Percentiles rank a stretch among this genome's conserved stretches.
Conservation (phyloP, 2,113 vertebrate species). For the Stomatorhinus ivindoensis region DNA sequence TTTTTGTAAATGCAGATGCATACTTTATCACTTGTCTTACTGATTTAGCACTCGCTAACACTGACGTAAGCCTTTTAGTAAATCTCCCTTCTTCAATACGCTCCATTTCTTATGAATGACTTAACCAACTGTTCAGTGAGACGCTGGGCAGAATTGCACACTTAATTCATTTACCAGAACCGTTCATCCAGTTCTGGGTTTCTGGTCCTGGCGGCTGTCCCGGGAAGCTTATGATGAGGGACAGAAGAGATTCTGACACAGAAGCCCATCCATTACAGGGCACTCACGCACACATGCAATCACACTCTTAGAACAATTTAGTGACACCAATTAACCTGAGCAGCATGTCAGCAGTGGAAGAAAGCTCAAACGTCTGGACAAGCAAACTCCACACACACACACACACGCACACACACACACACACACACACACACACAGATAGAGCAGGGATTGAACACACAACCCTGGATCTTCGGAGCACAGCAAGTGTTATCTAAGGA, state of each 20-base stretch:
- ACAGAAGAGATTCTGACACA: neutral
- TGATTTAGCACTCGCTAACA: neutral
- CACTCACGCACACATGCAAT: neutral
- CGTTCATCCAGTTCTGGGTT: neutral
- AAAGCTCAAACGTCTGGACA: neutral
- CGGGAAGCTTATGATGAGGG: neutral
- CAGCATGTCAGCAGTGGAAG: neutral
- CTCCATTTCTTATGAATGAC: neutral
- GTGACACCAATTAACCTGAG: neutral
- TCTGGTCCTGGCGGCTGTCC: neutral
- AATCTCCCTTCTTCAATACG: neutral
- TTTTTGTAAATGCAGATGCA: neutral
- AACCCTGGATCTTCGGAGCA: neutral
- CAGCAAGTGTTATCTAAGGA: neutral
- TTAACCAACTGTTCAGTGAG: neutral
- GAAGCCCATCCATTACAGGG: neutral
- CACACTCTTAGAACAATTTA: neutral
- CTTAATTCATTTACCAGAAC: neutral
- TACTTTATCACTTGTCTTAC: neutral
- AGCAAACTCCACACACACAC: neutral
- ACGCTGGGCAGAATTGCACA: neutral
- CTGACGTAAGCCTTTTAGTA: neutral
- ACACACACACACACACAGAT: neutral
- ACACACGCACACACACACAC: neutral
- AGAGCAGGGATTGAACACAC: neutral